A percentile compares a stretch with the other conserved stretches of the same genome.
Conservation (phyloP, 1,140 invertebrate species). For the Brachionus asplanchnoidis region DNA sequence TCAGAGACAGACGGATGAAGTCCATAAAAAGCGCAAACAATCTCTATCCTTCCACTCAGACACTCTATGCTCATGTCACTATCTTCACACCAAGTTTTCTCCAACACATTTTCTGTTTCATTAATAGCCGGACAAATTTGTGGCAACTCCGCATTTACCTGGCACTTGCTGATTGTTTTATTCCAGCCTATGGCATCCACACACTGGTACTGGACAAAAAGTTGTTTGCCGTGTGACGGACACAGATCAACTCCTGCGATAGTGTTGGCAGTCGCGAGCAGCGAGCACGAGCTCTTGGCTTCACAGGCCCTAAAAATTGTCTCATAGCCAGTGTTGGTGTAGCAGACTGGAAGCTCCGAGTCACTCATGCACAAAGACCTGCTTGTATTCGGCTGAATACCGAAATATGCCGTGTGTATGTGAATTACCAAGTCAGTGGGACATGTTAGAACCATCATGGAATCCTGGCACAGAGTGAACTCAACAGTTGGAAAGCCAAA, state of each 20-base stretch:
- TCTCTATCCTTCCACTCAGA: background rate
- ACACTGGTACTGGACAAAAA: constrained; percentile 37
- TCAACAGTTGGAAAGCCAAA: background rate
- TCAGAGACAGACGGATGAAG: constrained; percentile 11
- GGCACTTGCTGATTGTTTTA: background rate
- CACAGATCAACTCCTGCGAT: background rate
- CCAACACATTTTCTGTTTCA: background rate
- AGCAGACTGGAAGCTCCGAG: background rate
- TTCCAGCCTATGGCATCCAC: background rate
- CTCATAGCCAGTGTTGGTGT: background rate
- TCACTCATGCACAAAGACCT: background rate
- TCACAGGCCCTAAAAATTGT: background rate
- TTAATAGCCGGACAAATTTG: background rate
- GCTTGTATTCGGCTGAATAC: constrained; percentile 11
- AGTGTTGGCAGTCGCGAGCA: background rate
- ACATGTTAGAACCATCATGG: constrained; percentile 17
- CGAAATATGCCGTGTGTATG: constrained; percentile 28
- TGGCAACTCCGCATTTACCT: background rate
- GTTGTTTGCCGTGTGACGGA: constrained; percentile 1
- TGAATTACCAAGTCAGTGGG: constrained; percentile 11
- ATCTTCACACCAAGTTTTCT: constrained; percentile 32
- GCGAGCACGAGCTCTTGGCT: background rate
- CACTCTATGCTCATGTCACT: constrained; percentile 14
- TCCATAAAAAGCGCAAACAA: constrained; percentile 33
- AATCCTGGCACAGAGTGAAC: background rate